Evolutionary conservation across 2,113 vertebrate genomes (phyloP), one percentile per base, ranked within the genome.

Genomic region (Catagonus wagneri): DNA sequence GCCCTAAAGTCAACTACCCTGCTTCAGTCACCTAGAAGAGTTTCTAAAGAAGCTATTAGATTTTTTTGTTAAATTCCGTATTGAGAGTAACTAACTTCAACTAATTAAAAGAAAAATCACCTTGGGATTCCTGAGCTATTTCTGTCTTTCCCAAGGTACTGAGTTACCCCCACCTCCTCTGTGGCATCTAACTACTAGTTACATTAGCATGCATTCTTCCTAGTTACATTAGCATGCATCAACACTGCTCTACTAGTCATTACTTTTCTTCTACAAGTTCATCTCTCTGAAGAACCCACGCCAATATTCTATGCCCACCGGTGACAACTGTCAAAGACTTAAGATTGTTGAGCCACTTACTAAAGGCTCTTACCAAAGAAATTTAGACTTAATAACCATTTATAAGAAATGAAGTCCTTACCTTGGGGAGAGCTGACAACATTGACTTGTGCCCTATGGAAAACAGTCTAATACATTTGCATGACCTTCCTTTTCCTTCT

Each of bases 291-390:
- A 76, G 20, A 34, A 10, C 2, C 4, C 10, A 50, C 1, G 34
- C 29, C 58, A 87, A 76, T 34, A 95, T 23, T 54, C 16, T 86
- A 27, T 58, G 50, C 52, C 61, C 83, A 92, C 93, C 92, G 96
- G 96, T 68, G 96, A 94, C 75, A 96, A 94, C 58, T 97, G 83
- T 94, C 89, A 98, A 98, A 98, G n/a, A 44, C 74, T 93, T 95
- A 75, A 94, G 65, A 85, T 19, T 69, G 52, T 81, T 93, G 96
- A 92, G 75, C 83, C 93, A 97, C 80, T 97, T 95, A 81, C 44
- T 95, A 54, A 20, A 94, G 27, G 52, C 52, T 97, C 22, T 94
- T 95, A 96, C 63, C 75, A 96, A 96, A 89, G 50, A 98, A 97
- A 97, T 93, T 61, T 80, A 68, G 39, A 85, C 90, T 95, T 97